These are phyloP conservation scores for Choristoneura rosaceana DNA, from an alignment of 2,888 invertebrate species.

Conservation along the genomic window DNA sequence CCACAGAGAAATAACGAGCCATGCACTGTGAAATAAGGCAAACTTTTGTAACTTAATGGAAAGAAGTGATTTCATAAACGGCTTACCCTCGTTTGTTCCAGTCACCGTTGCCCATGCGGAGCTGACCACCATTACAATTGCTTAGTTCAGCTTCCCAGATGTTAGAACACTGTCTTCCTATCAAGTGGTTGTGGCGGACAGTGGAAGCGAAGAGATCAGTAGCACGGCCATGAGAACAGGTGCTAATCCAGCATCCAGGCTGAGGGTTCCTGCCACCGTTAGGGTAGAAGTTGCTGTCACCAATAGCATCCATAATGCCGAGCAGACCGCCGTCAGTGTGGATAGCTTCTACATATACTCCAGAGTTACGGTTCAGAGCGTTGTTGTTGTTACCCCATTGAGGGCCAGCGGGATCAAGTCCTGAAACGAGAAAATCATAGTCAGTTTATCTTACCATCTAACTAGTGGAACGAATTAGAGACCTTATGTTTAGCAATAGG, in stretches of 20 bases:
- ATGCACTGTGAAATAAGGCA: too few species aligned
- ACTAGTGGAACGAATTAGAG: too few species aligned
- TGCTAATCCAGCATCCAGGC: conserved; percentile 49
- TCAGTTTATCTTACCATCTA: too few species aligned
- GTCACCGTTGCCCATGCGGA: conserved; percentile 41
- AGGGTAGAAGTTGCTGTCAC: conserved; percentile 49
- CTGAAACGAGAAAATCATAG: conserved; percentile 33
- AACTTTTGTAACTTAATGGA: too few species aligned
- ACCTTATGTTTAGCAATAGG: too few species aligned
- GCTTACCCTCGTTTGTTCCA: conserved; percentile 42
- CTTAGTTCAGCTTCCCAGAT: conserved; percentile 38
- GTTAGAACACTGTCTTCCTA: conserved; percentile 43
- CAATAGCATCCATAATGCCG: conserved; percentile 47
- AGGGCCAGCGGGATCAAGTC: conserved; percentile 50
- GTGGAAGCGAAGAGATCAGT: conserved; percentile 46
- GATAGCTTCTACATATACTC: conserved; percentile 48
- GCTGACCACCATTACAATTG: conserved; percentile 32
- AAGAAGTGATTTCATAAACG: too few species aligned
- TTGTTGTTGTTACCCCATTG: conserved; percentile 43
- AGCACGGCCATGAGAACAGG: conserved; percentile 50
- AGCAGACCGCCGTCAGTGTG: conserved; percentile 49
- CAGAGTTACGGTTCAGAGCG: conserved; percentile 45
- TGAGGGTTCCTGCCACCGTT: conserved; percentile 48
- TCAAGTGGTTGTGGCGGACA: conserved; percentile 44
- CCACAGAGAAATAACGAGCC: too few species aligned